Evolutionary conservation across 2,797 vertebrate species (phyloP).

Genomic region (Numenius phaeopus): DNA sequence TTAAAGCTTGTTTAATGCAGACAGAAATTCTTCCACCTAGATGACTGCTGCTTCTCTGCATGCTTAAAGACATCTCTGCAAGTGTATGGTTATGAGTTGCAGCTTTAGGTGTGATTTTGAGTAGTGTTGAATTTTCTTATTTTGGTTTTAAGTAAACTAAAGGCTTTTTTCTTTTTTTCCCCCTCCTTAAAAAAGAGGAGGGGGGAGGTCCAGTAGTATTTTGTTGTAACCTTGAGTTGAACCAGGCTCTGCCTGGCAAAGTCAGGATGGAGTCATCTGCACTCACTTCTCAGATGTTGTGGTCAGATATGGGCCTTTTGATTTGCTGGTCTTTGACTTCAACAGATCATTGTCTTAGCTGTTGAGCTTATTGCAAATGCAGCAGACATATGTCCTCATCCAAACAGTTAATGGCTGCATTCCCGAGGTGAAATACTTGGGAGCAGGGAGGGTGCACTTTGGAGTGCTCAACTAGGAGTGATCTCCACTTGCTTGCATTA

Average conservation of each 20-base stretch:
- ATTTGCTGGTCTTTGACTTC: conserved; percentile 23
- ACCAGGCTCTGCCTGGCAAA: not conserved
- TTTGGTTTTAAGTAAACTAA: not conserved
- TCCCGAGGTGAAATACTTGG: not conserved
- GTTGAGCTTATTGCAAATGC: not conserved
- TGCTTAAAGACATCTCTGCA: not conserved
- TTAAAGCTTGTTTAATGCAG: not conserved
- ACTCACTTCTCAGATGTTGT: not conserved
- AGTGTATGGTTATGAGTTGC: not conserved
- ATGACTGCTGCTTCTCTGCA: not conserved
- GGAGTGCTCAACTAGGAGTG: not conserved
- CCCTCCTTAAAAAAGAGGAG: not conserved
- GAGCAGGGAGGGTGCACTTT: not conserved
- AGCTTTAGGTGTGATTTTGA: not conserved
- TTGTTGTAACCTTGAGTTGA: not conserved
- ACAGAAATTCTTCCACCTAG: not conserved
- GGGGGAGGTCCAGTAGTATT: not conserved
- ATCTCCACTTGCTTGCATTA: not conserved
- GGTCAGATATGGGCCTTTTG: not conserved
- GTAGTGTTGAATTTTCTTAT: not conserved
- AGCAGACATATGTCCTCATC: not conserved
- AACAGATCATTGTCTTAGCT: not conserved
- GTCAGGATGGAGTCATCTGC: not conserved
- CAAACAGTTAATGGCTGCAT: not conserved
- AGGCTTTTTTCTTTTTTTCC: not conserved